A percentile compares a stretch with the other conserved stretches of the same genome.
phyloP scores from a whole-genome alignment of 1,140 invertebrate genomes.

The Drosophila orosa region DNA sequence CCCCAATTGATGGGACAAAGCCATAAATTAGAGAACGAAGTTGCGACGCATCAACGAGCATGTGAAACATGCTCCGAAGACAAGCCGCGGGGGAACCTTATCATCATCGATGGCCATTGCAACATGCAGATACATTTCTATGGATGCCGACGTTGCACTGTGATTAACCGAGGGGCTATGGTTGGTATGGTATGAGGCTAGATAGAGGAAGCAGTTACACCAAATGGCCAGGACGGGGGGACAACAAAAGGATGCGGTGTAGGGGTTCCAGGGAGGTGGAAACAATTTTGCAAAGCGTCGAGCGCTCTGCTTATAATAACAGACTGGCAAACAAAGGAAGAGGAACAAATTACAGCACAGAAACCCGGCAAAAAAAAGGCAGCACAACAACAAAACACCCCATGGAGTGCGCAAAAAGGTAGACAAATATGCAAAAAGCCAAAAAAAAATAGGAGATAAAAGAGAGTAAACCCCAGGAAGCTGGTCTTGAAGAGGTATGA shows the following conservation, averaged over 20 bases:
- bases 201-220: slow-evolving; percentile 45
- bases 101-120: slow-evolving; percentile 72
- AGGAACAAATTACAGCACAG: slow-evolving; percentile 75
- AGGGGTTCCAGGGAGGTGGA: slow-evolving; percentile 59
- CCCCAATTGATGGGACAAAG: slow-evolving; percentile 59
- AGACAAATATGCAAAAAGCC: slow-evolving; percentile 64
- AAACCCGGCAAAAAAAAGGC: slow-evolving; percentile 42
- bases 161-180: slow-evolving; percentile 40
- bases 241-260: slow-evolving; percentile 48
- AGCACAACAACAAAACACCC: slow-evolving; percentile 46
- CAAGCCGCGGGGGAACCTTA: slow-evolving; percentile 45
- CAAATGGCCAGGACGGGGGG: slow-evolving; percentile 38
- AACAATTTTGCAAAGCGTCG: slow-evolving; percentile 78
- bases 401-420: slow-evolving; percentile 60
- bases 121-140: slow-evolving; percentile 50
- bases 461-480: slow-evolving; percentile 25
- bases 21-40: slow-evolving; percentile 72
- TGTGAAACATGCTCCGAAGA: slow-evolving; percentile 66
- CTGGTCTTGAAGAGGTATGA: slow-evolving; percentile 2
- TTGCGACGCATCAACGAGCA: slow-evolving; percentile 62
- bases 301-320: slow-evolving; percentile 77
- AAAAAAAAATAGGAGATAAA: slow-evolving; percentile 21
- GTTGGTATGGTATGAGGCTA: background rate
- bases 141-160: slow-evolving; percentile 40
- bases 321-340: slow-evolving; percentile 74